Evolutionary conservation across 2,888 invertebrate genomes (phyloP).

Genomic region (Athalia cordata): DNA sequence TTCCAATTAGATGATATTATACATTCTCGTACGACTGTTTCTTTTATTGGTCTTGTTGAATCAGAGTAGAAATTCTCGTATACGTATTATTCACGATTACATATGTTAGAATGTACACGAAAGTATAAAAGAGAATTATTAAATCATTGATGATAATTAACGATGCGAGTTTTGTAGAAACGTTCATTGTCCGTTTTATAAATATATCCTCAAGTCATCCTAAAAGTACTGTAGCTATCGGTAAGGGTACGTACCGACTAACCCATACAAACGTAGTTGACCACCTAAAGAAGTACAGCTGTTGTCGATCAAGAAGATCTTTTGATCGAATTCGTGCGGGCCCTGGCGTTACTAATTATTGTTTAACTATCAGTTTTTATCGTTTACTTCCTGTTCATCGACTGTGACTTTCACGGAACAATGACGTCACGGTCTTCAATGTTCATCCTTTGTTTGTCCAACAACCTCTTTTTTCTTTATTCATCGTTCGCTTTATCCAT

Average conservation of each 20-base stretch:
- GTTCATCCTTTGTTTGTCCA: neutral
- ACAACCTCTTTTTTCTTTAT: neutral
- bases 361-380: constrained; percentile 51
- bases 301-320: neutral
- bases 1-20: no score
- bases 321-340: neutral
- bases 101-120: neutral
- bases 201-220: neutral
- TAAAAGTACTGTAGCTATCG: no score
- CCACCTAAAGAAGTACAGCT: no score
- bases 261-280: no score
- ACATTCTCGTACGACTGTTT: no score
- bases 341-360: constrained; percentile 56
- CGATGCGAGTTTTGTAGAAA: neutral
- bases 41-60: no score
- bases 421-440: constrained; percentile 1
- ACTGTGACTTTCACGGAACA: constrained; percentile 33
- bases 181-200: neutral
- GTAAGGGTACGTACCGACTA: no score
- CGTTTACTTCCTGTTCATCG: constrained; percentile 41
- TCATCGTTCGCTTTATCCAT: no score
- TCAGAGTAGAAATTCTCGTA: no score
- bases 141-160: constrained; percentile 13
- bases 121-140: neutral
- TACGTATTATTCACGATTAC: no score